phyloP scores from a whole-genome alignment of 2,888 invertebrate genomes.

The Melanophora roralis region DNA sequence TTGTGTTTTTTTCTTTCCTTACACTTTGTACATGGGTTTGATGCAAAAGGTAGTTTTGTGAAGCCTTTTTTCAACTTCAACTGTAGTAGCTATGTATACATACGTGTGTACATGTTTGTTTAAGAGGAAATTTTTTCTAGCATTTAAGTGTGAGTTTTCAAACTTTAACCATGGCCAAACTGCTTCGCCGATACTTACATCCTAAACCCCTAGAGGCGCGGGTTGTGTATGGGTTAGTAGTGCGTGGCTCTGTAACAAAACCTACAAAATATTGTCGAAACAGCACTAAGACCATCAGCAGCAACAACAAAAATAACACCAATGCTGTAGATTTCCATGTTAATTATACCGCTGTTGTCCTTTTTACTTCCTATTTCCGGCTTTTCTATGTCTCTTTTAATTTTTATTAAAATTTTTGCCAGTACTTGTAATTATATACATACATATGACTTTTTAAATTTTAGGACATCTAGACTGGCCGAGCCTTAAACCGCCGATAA shows the following conservation, averaged over 20 bases:
- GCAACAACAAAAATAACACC: constrained; percentile 7
- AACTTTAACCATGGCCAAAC: constrained; percentile 59
- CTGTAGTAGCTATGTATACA: constrained; percentile 26
- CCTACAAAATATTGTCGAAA: not conserved
- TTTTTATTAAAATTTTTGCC: constrained; percentile 54
- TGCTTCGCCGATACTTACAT: constrained; percentile 50
- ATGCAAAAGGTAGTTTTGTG: constrained; percentile 46
- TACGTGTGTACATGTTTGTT: not conserved
- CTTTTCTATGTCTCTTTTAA: constrained; percentile 39
- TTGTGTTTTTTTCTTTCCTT: constrained; percentile 15
- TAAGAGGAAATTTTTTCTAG: constrained; percentile 15
- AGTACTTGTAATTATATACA: not conserved
- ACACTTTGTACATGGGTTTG: not conserved
- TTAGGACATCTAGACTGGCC: not conserved
- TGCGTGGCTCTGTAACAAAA: constrained; percentile 17
- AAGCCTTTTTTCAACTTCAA: constrained; percentile 41
- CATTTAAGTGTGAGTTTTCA: constrained; percentile 55
- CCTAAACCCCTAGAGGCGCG: not conserved
- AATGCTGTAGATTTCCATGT: constrained; percentile 41
- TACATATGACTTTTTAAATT: constrained; percentile 12
- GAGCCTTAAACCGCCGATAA: not conserved
- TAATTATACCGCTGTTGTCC: constrained; percentile 57
- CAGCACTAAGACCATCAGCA: not conserved
- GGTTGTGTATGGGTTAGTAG: not conserved
- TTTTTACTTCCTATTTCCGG: constrained; percentile 53